A percentile compares a stretch with the other conserved stretches of the same genome.
Evolutionary conservation across 2,888 invertebrate genomes (phyloP).

Genomic region (Cerceris ruficornis): DNA sequence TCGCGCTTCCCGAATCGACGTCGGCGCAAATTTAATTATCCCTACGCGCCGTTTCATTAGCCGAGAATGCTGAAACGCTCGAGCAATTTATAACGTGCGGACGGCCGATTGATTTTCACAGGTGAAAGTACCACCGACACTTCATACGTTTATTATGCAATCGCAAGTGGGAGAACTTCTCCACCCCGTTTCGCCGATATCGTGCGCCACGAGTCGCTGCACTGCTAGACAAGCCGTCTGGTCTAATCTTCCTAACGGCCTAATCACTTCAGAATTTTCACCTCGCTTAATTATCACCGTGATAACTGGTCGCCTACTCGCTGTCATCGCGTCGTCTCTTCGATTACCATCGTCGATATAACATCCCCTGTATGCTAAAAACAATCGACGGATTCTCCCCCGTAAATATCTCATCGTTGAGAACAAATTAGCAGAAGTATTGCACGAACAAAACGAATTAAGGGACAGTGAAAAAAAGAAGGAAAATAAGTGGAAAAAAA

Average conservation of each 20-base stretch:
- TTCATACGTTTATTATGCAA: too few species aligned
- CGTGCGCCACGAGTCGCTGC: too few species aligned
- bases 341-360: background rate
- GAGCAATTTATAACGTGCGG: too few species aligned
- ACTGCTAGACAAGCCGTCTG: too few species aligned
- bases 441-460: background rate
- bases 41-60: background rate
- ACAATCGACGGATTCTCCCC: background rate
- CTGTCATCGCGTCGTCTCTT: background rate
- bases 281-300: background rate
- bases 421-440: constrained; percentile 11
- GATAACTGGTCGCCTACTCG: background rate
- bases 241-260: too few species aligned
- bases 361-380: background rate
- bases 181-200: too few species aligned
- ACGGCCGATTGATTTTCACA: too few species aligned
- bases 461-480: background rate
- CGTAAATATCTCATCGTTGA: background rate
- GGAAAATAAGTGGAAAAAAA: constrained; percentile 6
- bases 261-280: background rate
- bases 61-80: too few species aligned
- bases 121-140: too few species aligned
- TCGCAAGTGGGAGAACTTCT: too few species aligned
- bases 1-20: too few species aligned
- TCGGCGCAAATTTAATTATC: background rate